Conservation (phyloP, 2,113 vertebrate genomes). For the Erpornis zantholeuca region DNA sequence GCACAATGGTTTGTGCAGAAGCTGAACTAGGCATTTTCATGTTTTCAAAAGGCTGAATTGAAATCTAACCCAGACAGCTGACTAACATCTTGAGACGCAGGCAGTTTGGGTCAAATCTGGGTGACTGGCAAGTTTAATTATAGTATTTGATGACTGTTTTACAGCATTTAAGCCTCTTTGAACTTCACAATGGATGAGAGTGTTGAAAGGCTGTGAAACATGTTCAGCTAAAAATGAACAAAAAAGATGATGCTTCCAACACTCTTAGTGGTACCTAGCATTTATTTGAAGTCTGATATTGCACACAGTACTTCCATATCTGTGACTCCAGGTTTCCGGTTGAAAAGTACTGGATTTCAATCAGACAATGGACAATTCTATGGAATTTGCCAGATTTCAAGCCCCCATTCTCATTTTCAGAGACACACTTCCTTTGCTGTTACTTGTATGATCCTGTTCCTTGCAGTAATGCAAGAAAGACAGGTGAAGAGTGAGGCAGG, state of each 20-base stretch:
- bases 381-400: not conserved
- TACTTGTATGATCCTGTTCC: not conserved
- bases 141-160: conserved; percentile 36
- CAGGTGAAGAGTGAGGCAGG: not conserved
- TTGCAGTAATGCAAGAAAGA: not conserved
- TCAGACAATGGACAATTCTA: not conserved
- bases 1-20: not conserved
- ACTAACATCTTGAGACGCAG: conserved; percentile 25
- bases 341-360: not conserved
- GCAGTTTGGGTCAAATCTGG: conserved; percentile 48
- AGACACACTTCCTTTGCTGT: not conserved
- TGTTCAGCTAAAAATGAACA: conserved; percentile 13
- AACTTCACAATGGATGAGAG: conserved; percentile 18
- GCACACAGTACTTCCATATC: not conserved
- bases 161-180: conserved; percentile 45
- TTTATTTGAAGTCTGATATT: not conserved
- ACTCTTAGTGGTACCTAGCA: not conserved
- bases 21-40: not conserved
- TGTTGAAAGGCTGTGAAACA: conserved; percentile 41
- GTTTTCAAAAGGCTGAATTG: not conserved
- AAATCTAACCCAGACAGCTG: not conserved
- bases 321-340: not conserved
- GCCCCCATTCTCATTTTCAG: not conserved
- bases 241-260: not conserved
- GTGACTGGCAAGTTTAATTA: conserved; percentile 59